Evolutionary conservation across 2,888 invertebrate species (phyloP).

Genomic region (Oasisia sp.): DNA sequence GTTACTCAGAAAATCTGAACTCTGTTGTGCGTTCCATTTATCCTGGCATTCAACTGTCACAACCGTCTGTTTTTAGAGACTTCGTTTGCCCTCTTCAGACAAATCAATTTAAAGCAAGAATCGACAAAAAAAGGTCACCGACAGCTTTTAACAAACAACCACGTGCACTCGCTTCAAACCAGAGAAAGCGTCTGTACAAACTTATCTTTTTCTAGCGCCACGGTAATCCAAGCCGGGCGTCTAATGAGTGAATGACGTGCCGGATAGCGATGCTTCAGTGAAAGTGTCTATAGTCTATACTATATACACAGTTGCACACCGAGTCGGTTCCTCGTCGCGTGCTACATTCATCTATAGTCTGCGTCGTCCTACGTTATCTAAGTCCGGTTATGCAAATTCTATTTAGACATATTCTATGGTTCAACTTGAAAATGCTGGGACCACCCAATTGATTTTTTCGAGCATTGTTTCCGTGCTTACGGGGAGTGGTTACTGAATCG

Average conservation of each 20-base stretch:
- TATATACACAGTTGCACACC: neutral
- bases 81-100: neutral
- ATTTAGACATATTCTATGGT: neutral
- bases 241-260: neutral
- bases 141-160: neutral
- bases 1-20: too few species aligned
- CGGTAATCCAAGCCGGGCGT: neutral
- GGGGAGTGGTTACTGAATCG: too few species aligned
- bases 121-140: neutral
- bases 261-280: neutral
- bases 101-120: neutral
- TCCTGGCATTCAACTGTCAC: neutral
- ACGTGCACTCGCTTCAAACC: neutral
- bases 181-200: neutral
- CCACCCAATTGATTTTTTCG: too few species aligned
- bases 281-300: too few species aligned
- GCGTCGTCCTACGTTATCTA: neutral
- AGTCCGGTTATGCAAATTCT: neutral
- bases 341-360: neutral
- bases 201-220: neutral
- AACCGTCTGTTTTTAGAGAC: neutral
- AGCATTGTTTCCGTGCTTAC: too few species aligned
- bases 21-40: too few species aligned
- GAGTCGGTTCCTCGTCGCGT: neutral
- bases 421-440: too few species aligned